A percentile compares a stretch with the other conserved stretches of the same genome.
phyloP scores from a whole-genome alignment of 2,797 vertebrate genomes.

The Myiotriccus ornatus region DNA sequence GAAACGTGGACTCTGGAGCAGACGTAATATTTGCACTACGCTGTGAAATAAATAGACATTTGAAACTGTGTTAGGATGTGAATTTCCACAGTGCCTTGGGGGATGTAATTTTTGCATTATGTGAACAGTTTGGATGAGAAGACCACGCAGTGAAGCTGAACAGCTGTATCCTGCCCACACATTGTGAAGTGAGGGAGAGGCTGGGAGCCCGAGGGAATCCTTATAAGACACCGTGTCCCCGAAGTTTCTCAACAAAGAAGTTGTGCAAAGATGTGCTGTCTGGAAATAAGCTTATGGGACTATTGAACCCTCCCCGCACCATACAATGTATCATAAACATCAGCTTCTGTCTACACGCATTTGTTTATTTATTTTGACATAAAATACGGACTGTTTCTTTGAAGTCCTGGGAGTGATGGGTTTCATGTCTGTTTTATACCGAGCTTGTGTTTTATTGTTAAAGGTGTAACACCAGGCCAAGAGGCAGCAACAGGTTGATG shows the following conservation, averaged over 20 bases:
- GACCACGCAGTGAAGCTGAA: constrained; percentile 40
- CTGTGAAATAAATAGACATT: constrained; percentile 41
- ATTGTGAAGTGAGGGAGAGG: constrained; percentile 53
- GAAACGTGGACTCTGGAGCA: neutral
- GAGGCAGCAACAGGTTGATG: neutral
- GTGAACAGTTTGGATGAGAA: constrained; percentile 41
- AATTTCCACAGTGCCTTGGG: constrained; percentile 59
- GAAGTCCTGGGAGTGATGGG: neutral
- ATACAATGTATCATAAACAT: neutral
- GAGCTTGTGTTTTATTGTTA: neutral
- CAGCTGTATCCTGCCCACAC: constrained; percentile 67
- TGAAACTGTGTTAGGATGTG: constrained; percentile 39
- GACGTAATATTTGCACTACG: neutral
- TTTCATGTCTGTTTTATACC: neutral
- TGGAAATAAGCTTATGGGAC: neutral
- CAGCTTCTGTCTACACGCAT: neutral
- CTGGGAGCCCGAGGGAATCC: constrained; percentile 37
- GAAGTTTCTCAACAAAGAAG: constrained; percentile 44
- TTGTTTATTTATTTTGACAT: constrained; percentile 39
- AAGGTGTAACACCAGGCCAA: neutral
- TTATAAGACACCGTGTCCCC: neutral
- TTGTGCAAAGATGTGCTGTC: neutral
- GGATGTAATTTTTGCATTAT: constrained; percentile 39
- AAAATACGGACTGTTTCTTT: constrained; percentile 19
- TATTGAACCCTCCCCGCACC: neutral